phyloP scores from a whole-genome alignment of 2,113 vertebrate species.

The Lynx canadensis region DNA sequence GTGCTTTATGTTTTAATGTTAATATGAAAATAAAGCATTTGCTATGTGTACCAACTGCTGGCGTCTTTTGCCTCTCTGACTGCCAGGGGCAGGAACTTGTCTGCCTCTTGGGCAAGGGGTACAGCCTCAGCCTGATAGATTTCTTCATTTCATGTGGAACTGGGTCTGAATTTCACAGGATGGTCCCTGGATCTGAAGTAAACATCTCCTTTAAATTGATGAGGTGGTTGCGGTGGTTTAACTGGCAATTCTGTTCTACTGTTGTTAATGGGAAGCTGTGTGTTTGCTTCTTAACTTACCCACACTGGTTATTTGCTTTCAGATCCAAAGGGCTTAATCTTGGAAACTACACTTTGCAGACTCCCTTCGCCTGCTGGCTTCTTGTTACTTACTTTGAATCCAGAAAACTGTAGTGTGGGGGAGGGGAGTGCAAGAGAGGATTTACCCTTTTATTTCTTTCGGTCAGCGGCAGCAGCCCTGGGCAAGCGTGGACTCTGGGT shows the following conservation, averaged over 20 bases:
- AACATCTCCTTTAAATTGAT: neutral
- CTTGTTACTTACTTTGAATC: neutral
- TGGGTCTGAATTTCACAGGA: neutral
- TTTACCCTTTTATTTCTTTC: neutral
- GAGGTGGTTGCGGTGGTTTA: neutral
- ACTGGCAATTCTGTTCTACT: neutral
- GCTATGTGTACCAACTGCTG: neutral
- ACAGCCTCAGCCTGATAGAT: neutral
- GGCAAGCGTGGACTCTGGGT: neutral
- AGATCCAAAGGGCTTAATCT: neutral
- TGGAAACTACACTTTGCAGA: neutral
- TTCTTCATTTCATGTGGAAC: neutral
- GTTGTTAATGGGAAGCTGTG: neutral
- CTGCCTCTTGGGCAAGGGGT: neutral
- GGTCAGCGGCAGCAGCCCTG: neutral
- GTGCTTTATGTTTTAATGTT: constrained; percentile 77
- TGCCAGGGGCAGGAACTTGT: neutral
- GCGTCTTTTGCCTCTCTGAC: constrained; percentile 38
- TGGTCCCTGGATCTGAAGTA: neutral
- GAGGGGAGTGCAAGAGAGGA: neutral
- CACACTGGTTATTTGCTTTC: neutral
- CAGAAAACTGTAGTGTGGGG: neutral
- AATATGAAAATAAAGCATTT: constrained; percentile 83
- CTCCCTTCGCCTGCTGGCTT: constrained; percentile 1
- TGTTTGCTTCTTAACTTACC: neutral